Percentiles rank a stretch among this genome's conserved stretches.
These are phyloP conservation scores for Pyrrhosoma nymphula DNA, from an alignment of 2,888 invertebrate genomes.

Conservation along the genomic window DNA sequence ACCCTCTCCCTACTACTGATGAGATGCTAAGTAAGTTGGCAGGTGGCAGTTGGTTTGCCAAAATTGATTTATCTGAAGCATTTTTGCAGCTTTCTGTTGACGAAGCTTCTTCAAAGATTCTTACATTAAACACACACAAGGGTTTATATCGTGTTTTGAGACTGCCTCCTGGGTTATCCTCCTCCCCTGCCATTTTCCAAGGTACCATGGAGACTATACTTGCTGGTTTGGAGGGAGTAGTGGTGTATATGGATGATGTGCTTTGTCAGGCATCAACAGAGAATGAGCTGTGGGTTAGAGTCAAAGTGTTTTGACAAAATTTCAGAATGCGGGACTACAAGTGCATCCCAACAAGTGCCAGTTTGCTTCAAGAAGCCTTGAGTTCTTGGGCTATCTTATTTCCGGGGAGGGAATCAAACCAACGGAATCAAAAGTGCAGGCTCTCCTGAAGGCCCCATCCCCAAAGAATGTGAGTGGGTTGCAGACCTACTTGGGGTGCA, in stretches of 20 bases:
- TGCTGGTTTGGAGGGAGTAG: neutral
- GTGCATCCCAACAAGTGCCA: neutral
- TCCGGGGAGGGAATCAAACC: slow-evolving; percentile 47
- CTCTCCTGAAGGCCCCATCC: neutral
- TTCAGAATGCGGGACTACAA: neutral
- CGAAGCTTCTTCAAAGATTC: slow-evolving; percentile 70
- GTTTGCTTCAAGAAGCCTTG: slow-evolving; percentile 2
- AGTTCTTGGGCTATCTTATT: slow-evolving; percentile 46
- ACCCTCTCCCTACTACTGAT: too few relatives aligned
- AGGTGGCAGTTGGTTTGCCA: too few relatives aligned
- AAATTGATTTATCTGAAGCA: slow-evolving; percentile 72
- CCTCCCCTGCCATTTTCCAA: slow-evolving; percentile 69
- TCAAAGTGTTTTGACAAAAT: neutral
- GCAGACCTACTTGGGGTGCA: neutral
- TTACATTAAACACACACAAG: slow-evolving; percentile 71
- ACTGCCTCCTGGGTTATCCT: too few relatives aligned
- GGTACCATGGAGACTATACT: slow-evolving; percentile 8
- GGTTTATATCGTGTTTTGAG: slow-evolving; percentile 39
- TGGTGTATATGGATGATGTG: slow-evolving; percentile 25
- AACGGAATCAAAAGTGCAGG: slow-evolving; percentile 26
- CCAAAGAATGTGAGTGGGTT: neutral
- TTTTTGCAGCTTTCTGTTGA: slow-evolving; percentile 72
- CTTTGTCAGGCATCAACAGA: neutral
- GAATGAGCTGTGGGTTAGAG: neutral
- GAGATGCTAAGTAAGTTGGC: too few relatives aligned